Evolutionary conservation across 1,140 invertebrate genomes (phyloP).

Genomic region (Mamestra configurata): DNA sequence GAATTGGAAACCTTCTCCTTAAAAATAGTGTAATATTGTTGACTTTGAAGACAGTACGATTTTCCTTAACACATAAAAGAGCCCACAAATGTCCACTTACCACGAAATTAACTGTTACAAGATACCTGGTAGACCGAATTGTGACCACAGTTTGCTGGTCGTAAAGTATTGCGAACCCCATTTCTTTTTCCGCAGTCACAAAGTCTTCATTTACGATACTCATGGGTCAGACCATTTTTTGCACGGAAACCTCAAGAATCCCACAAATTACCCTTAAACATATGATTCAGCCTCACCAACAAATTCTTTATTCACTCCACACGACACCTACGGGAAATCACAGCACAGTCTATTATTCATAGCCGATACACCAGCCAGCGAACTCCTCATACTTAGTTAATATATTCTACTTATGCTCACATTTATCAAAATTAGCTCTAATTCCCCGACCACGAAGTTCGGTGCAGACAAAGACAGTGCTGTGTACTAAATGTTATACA

Average conservation of each 20-base stretch:
- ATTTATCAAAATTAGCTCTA: slow-evolving; percentile 32
- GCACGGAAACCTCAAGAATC: not conserved
- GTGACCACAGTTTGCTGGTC: too few species aligned
- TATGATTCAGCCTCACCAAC: not conserved
- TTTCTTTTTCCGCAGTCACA: too few species aligned
- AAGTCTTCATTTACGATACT: too few species aligned
- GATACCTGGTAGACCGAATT: too few species aligned
- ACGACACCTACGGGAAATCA: slow-evolving; percentile 24
- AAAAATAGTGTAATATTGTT: too few species aligned
- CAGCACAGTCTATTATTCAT: slow-evolving; percentile 20
- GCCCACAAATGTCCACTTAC: not conserved
- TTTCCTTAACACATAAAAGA: not conserved
- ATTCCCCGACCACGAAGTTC: not conserved
- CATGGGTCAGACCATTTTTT: too few species aligned
- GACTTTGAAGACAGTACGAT: not conserved
- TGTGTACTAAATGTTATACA: slow-evolving; percentile 1
- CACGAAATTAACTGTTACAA: not conserved
- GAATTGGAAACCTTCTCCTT: too few species aligned
- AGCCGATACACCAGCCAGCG: slow-evolving; percentile 16
- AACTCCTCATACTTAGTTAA: not conserved
- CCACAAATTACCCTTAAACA: not conserved
- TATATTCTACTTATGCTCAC: not conserved
- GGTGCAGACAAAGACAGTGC: slow-evolving; percentile 16
- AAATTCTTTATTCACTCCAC: not conserved
- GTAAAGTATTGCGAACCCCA: too few species aligned